Percentiles rank a stretch among this genome's conserved stretches.
These are phyloP conservation scores for Eidolon dupreanum DNA, from an alignment of 2,797 vertebrate genomes.

Conservation along the genomic window DNA sequence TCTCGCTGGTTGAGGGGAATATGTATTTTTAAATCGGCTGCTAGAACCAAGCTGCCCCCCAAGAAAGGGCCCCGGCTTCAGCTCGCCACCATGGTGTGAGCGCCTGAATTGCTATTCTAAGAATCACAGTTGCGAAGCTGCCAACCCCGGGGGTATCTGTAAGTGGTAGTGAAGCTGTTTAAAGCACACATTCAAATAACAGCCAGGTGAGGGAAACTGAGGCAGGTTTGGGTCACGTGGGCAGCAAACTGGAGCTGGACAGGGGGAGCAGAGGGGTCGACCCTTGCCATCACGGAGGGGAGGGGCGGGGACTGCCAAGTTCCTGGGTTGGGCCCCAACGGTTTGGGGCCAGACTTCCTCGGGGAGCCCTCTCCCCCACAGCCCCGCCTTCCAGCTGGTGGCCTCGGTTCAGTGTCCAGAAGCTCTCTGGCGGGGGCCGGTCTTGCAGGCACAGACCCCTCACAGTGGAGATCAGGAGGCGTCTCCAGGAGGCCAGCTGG, in stretches of 20 bases:
- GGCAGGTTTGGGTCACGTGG: not conserved
- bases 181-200: not conserved
- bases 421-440: not conserved
- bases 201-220: not conserved
- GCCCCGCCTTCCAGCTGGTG: not conserved
- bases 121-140: not conserved
- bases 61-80: not conserved
- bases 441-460: not conserved
- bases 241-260: not conserved
- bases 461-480: not conserved
- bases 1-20: not conserved
- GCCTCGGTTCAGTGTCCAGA: not conserved
- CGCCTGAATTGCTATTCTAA: not conserved
- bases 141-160: not conserved
- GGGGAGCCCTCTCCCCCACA: not conserved
- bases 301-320: rapidly evolving
- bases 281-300: rapidly evolving
- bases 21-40: not conserved
- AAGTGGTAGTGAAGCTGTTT: not conserved
- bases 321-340: too few species aligned
- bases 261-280: not conserved
- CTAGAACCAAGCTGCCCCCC: not conserved
- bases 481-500: not conserved
- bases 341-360: not conserved
- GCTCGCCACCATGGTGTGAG: not conserved